Base-by-base conservation (phyloP, 2,797 vertebrate species). In the Heliangelus exortis region DNA sequence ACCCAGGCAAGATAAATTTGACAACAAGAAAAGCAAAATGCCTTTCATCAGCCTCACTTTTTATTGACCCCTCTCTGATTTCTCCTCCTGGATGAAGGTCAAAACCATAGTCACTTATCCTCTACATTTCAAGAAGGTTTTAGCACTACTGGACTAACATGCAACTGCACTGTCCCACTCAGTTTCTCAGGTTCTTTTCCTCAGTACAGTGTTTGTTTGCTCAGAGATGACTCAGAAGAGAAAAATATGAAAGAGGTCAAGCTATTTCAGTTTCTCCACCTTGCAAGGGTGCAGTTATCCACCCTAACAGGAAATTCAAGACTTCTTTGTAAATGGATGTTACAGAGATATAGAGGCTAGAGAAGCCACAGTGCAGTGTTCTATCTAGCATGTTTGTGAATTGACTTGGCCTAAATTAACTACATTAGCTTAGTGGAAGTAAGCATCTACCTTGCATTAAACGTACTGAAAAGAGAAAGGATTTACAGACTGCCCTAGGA, bases 221-320 rank as follows among this genome's bases (percentile, higher is more conserved):
- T 86, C 55, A 63, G 54, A 7, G 21, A 48, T 96, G 83, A 93
- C 31, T 93, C 90, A 93, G 53, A 91, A 83, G 29, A 77, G 36
- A 73, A n/a, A 48, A 81, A 58, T 62, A 29, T 33, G 58, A 58
- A 91, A 88, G 58, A 90, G 43, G 47, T 69, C 91, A 90, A 28
- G 10, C 47, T 84, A 20, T 88, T 89, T 29, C 20, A 29, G 22
- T 61, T 88, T 80, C 79, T 51, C 77, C 31, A 8, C 39, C 58
- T 79, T 34, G 34, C 22, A 84, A 78, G 78, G 66, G 58, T 86
- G 67, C 86, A 92, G 73, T 88, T 94, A 75, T n/a, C 62, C 59
- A 66, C 59, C 34, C 74, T 43, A 78, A 78, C 66, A 95, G 66
- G 91, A 93, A 94, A 88, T 78, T 73, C 47, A 87, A 72, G 59